Base-by-base conservation (phyloP, 2,888 invertebrate species). In the Drosophila kambysellisi region DNA sequence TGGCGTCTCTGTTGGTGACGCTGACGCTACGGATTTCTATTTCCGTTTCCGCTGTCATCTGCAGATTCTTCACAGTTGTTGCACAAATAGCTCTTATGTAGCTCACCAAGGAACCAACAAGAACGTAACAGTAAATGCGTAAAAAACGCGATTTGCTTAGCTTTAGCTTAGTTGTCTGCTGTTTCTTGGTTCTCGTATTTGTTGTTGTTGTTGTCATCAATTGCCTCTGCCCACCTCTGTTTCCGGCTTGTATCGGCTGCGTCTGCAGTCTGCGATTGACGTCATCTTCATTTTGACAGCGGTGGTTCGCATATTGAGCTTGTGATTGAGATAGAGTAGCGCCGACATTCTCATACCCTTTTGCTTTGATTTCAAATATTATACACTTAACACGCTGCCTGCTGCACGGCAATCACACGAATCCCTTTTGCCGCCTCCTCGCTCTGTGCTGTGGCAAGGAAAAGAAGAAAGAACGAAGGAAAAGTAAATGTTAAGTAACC, bases 291-390 rank as follows among this genome's bases (percentile, higher is more conserved):
- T 92, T 85, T 92, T 92, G 76, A 92, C 93, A 68, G 92, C 89
- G 61, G 93, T 93, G 58, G 92, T 92, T 76, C 83, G 85, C 89
- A 87, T 88, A 79, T 83, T 90, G 81, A 91, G 79, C 83, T 91
- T 90, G 75, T 88, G 85, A 70, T 87, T 85, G 69, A 77, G 65
- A 60, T 64, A 67, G 63, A 75, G 75, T 69, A 70, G 73, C 72
- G 73, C 76, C 76, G 79, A 81, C 92, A 93, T 92, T 80, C 75
- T 81, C 79, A 83, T 88, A 89, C 74, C 85, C 86, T 83, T 79
- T 76, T 79, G 89, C 92, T 92, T 91, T 91, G 91, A 92, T 92
- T 92, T 92, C 91, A 91, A 92, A 92, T 93, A 93, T 93, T 92
- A 91, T 92, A 91, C 89, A 90, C 83, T 70, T 70, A 77, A 78